Evolutionary conservation across 2,797 vertebrate genomes (phyloP), one percentile per base, ranked within the genome.

Genomic region (Coilia nasus): DNA sequence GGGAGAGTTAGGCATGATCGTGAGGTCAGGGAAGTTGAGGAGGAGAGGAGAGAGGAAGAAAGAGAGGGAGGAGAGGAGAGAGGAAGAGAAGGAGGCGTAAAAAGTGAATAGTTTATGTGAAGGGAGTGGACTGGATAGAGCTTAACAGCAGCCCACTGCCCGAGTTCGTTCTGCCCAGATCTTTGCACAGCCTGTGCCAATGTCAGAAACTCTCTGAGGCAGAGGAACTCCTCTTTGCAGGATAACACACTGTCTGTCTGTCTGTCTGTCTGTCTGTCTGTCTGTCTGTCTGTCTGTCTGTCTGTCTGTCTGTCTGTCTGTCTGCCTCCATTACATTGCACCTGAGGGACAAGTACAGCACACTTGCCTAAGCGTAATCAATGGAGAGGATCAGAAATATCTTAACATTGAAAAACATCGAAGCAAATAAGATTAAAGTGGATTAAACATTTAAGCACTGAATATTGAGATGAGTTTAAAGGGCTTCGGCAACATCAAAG

Each of bases 391-490:
- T 78, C 71, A 78, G 35, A 44, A 78, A 78, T 41, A 44, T 21
- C 71, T 78, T 78, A 44, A 78, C 71, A 78, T 78, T 78, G 25
- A 12, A 67, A 6, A 41, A 35, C 7, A 78, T 41, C 9, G 35
- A 41, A 44, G 35, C 35, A 19, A n/a, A 41, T 9, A 21, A 78
- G 35, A 78, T 15, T 78, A 19, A 44, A 31, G 41, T 44, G 71
- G 71, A 78, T 78, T 78, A 78, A 78, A 41, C 31, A 78, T 78
- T 44, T 44, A 44, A 44, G 17, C 31, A 41, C 35, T 44, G 35
- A 78, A 78, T 78, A 78, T 44, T 41, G 9, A 78, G 71, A 44
- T 78, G 35, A 78, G 71, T 44, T 78, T 78, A 78, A 78, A 78
- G 35, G 35, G 71, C 71, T 44, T 19, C 1, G 19, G 17, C 35